phyloP scores from a whole-genome alignment of 1,140 invertebrate species.

The Meloidogyne hapla region DNA sequence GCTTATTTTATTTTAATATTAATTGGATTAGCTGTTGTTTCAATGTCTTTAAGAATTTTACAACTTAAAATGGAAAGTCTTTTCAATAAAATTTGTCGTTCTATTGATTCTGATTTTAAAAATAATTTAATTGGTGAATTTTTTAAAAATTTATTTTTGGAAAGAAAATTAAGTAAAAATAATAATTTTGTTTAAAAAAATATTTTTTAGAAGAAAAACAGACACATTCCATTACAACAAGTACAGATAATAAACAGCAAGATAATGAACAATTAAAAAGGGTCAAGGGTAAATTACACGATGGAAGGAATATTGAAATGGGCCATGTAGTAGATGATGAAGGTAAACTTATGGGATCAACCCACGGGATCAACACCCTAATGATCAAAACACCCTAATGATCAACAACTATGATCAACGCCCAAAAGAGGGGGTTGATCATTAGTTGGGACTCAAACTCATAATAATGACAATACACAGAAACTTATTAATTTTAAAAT shows the following conservation, averaged over 20 bases:
- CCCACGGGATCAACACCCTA: no score
- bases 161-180: neutral
- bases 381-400: no score
- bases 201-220: slow-evolving; percentile 37
- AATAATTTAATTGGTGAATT: slow-evolving; percentile 9
- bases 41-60: slow-evolving; percentile 38
- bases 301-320: slow-evolving; percentile 19
- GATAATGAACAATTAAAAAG: neutral
- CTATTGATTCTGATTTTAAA: slow-evolving; percentile 47
- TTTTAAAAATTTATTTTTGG: slow-evolving; percentile 23
- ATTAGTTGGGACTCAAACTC: no score
- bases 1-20: slow-evolving; percentile 46
- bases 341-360: no score
- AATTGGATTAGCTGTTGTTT: slow-evolving; percentile 40
- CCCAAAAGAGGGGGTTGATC: no score
- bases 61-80: slow-evolving; percentile 39
- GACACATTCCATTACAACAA: slow-evolving; percentile 40
- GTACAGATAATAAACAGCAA: slow-evolving; percentile 26
- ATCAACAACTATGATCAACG: no score
- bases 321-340: slow-evolving; percentile 1
- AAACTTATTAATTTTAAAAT: no score
- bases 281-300: slow-evolving; percentile 4
- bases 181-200: slow-evolving; percentile 17
- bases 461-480: no score
- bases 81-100: slow-evolving; percentile 39